A percentile compares a stretch with the other conserved stretches of the same genome.
Conservation (phyloP, 2,888 invertebrate genomes). For the Schrankia costaestrigalis region DNA sequence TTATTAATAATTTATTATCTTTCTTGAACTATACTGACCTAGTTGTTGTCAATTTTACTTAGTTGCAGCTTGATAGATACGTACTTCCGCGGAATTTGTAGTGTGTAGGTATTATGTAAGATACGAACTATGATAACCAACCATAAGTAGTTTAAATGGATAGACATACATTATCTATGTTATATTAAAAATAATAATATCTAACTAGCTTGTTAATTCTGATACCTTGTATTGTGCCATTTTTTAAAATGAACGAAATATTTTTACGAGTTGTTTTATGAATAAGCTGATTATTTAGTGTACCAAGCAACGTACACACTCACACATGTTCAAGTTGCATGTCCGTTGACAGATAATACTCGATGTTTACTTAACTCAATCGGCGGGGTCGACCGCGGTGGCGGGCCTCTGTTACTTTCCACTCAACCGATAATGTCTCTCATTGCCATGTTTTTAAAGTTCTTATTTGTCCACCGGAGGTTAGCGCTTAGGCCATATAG, state of each 20-base stretch:
- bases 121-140: no score
- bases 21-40: no score
- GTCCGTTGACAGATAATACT: slow-evolving; percentile 80
- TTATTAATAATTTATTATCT: no score
- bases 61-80: no score
- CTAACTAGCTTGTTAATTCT: no score
- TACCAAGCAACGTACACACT: slow-evolving; percentile 46
- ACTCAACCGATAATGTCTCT: slow-evolving; percentile 44
- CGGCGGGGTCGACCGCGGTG: slow-evolving; percentile 66
- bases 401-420: slow-evolving; percentile 38
- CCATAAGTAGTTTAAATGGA: no score
- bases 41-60: no score
- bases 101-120: no score
- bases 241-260: slow-evolving; percentile 23
- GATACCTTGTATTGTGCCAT: no score
- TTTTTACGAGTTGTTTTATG: slow-evolving; percentile 58
- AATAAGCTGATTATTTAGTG: slow-evolving; percentile 66
- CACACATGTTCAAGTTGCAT: slow-evolving; percentile 59
- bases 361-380: slow-evolving; percentile 78
- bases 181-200: no score
- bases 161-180: no score
- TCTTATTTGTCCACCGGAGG: slow-evolving; percentile 47
- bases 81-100: no score
- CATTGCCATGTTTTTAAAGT: slow-evolving; percentile 53
- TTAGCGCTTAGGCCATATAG: slow-evolving; percentile 54